Evolutionary conservation across 2,113 vertebrate genomes (phyloP), one percentile per base, ranked within the genome.

Genomic region (Trachemys scripta): DNA sequence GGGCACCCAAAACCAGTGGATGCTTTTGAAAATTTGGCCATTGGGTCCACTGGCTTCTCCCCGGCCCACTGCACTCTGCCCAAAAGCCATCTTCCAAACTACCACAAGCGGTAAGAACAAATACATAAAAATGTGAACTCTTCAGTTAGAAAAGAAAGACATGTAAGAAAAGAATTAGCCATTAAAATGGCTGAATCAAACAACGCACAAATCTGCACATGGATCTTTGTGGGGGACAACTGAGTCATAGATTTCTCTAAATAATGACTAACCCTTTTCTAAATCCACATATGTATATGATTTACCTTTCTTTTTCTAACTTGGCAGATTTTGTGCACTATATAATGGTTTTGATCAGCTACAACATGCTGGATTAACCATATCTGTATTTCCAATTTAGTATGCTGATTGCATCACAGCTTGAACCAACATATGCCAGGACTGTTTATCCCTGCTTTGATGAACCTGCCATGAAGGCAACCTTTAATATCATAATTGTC

Each of bases 401-500:
- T 85, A 95, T 94, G 83, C 62, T 99, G 88, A 76, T 98, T 96
- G 98, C 98, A 35, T 98, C 99, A 80, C 98, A 98, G 42, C 91
- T 99, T 98, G 98, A 99, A 93, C 98, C 98, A 75, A 94, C 97
- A 0, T 98, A 93, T 94, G 98, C 99, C 85, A 98, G 99, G 89
- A 97, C 38, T 57, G 98, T 98, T 89, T 99, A 98, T 50, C 99
- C 98, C 45, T 98, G 99, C 93, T 99, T 99, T 94, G 98, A 99
- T 97, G 98, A 99, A 87, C 98, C 98, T 90, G 98, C 98, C 89
- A 96, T 99, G 96, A 99, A 99, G 92, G 98, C 98, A 84, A 98
- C 98, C 3, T 99, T 99, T 96, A 98, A 97, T 91, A 98, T 98
- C 94, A 98, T 98, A 91, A 85, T 99, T 92, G 92, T 99, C 85